phyloP scores from a whole-genome alignment of 2,113 vertebrate species.

The Neodon shergylaensis region DNA sequence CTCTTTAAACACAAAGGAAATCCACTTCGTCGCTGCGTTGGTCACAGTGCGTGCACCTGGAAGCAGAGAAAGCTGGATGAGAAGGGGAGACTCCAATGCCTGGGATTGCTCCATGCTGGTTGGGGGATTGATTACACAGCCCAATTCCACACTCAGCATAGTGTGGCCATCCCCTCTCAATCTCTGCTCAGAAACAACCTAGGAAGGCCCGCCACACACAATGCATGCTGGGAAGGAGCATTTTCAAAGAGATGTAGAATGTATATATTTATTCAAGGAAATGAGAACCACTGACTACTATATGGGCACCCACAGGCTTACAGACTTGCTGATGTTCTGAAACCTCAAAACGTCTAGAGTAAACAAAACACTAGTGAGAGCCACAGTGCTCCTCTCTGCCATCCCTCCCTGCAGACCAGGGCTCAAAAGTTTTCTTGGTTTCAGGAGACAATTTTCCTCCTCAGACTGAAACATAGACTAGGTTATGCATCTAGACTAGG shows the following conservation, averaged over 20 bases:
- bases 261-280: neutral
- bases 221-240: too few species aligned
- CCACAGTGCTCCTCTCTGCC: too few species aligned
- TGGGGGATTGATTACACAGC: fast-evolving
- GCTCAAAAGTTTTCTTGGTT: neutral
- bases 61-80: conserved; percentile 41
- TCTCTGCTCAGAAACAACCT: neutral
- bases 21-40: conserved; percentile 69
- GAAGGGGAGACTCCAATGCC: fast-evolving
- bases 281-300: neutral
- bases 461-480: neutral
- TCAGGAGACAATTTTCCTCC: neutral
- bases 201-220: neutral
- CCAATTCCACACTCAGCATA: fast-evolving
- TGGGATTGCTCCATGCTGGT: fast-evolving
- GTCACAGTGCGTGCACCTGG: conserved; percentile 75
- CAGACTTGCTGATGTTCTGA: neutral
- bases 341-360: neutral
- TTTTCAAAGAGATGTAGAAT: neutral
- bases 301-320: neutral
- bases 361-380: neutral
- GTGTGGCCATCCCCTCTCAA: fast-evolving
- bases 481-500: neutral
- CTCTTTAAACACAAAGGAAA: conserved; percentile 70
- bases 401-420: neutral